These are phyloP conservation scores for Aphidius ervi DNA, from an alignment of 1,140 invertebrate species.

Conservation along the genomic window DNA sequence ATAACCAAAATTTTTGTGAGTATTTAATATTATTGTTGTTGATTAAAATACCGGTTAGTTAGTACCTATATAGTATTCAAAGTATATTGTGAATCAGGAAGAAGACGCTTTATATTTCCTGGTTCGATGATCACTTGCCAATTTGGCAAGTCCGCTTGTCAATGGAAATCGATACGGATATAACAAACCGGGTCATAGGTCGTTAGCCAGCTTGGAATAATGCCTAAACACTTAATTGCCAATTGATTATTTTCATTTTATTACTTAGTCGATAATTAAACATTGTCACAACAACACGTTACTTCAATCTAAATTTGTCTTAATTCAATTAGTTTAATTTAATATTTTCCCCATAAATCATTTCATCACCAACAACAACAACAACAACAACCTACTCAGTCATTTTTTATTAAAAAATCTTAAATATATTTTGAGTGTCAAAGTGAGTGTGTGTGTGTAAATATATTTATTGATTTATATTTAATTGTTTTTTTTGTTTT, in stretches of 20 bases:
- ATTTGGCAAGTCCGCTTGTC: conserved; percentile 43
- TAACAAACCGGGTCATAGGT: conserved; percentile 40
- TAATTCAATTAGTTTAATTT: too few relatives aligned
- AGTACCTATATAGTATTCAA: too few relatives aligned
- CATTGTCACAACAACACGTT: too few relatives aligned
- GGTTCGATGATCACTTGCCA: conserved; percentile 16
- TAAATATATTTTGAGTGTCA: conserved; percentile 3
- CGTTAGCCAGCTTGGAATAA: conserved; percentile 44
- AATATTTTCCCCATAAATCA: too few relatives aligned
- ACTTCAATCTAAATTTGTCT: too few relatives aligned
- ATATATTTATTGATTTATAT: conserved; percentile 5
- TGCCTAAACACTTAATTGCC: conserved; percentile 32
- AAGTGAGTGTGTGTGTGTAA: background rate
- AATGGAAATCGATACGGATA: conserved; percentile 47
- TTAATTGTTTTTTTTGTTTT: conserved; percentile 12
- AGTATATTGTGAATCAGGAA: background rate
- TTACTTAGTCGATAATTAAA: too few relatives aligned
- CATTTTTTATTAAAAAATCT: background rate
- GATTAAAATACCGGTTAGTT: too few relatives aligned
- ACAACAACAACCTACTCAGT: background rate
- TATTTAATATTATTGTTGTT: too few relatives aligned
- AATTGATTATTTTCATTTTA: background rate
- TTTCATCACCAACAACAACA: too few relatives aligned
- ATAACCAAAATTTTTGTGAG: too few relatives aligned
- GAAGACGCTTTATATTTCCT: conserved; percentile 5